Evolutionary conservation across 2,113 vertebrate species (phyloP).

Genomic region (Butorides virescens): DNA sequence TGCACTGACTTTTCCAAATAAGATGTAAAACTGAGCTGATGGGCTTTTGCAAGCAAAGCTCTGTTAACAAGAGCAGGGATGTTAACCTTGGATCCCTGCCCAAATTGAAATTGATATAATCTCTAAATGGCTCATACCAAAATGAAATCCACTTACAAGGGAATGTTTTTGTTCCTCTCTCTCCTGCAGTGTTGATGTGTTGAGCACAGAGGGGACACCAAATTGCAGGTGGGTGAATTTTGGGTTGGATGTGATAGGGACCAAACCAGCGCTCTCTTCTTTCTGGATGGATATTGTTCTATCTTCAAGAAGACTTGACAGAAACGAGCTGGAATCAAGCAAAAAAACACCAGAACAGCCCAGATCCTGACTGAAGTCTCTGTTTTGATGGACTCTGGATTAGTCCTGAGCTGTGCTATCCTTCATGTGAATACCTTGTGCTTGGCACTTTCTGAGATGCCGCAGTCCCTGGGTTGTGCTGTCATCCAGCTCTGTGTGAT

Average conservation of each 20-base stretch:
- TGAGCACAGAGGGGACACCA: neutral
- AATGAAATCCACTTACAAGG: slow-evolving; percentile 33
- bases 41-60: slow-evolving; percentile 12
- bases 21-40: slow-evolving; percentile 14
- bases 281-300: neutral
- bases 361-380: neutral
- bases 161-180: neutral
- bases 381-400: neutral
- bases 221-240: neutral
- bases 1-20: neutral
- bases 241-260: neutral
- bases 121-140: slow-evolving; percentile 45
- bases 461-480: neutral
- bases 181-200: neutral
- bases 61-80: slow-evolving; percentile 17
- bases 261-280: neutral
- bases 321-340: neutral
- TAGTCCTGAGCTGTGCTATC: neutral
- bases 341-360: neutral
- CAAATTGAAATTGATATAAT: slow-evolving; percentile 54
- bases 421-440: neutral
- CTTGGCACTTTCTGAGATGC: neutral
- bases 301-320: neutral
- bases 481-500: neutral
- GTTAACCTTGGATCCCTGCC: slow-evolving; percentile 58